Percentiles rank a stretch among this genome's conserved stretches.
Conservation (phyloP, 2,888 invertebrate species). For the Bhutanitis thaidina region DNA sequence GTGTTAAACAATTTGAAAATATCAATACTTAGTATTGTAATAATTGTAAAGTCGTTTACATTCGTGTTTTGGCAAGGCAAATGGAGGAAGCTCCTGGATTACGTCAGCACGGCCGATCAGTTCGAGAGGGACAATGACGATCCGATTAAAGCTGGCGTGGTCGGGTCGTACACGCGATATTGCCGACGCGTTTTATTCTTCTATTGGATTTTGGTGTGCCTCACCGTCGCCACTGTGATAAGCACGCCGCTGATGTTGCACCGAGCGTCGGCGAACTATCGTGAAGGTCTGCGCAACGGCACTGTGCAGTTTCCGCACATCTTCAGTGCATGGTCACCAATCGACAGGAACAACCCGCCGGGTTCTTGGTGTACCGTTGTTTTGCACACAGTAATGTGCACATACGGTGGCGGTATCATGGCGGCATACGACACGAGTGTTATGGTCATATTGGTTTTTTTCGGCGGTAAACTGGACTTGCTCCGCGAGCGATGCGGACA, state of each 20-base stretch:
- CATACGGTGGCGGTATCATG: constrained; percentile 51
- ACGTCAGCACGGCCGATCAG: constrained; percentile 53
- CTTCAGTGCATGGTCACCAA: constrained; percentile 64
- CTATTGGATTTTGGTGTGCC: constrained; percentile 59
- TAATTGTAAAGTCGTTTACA: constrained; percentile 50
- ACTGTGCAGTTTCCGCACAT: constrained; percentile 59
- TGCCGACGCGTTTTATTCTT: constrained; percentile 51
- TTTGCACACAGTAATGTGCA: constrained; percentile 46
- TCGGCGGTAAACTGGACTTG: constrained; percentile 59
- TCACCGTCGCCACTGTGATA: constrained; percentile 45
- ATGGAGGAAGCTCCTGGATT: constrained; percentile 54
- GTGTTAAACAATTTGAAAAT: constrained; percentile 61
- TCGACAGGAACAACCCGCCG: constrained; percentile 54
- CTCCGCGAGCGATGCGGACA: constrained; percentile 52
- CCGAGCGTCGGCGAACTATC: constrained; percentile 41
- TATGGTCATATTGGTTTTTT: constrained; percentile 57
- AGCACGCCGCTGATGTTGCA: constrained; percentile 47
- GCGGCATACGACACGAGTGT: constrained; percentile 52
- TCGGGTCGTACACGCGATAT: constrained; percentile 54
- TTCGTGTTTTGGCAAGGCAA: constrained; percentile 52
- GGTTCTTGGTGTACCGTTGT: constrained; percentile 55
- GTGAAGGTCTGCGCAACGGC: constrained; percentile 47
- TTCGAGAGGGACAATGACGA: constrained; percentile 50
- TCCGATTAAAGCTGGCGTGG: constrained; percentile 33
- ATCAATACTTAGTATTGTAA: constrained; percentile 62